Conservation (phyloP, 2,888 invertebrate genomes). For the Quadroppia sp. region DNA sequence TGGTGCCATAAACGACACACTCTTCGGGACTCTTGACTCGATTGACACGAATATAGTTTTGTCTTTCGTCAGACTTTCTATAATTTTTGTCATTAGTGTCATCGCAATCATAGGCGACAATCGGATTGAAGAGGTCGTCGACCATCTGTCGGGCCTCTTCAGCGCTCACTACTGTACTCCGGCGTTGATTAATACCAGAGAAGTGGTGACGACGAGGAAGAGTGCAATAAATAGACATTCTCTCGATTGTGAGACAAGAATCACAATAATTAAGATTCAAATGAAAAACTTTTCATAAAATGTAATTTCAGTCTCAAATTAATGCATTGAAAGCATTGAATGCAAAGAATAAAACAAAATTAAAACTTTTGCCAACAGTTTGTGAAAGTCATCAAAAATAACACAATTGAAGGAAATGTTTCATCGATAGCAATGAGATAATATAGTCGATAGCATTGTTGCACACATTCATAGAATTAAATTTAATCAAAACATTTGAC, state of each 20-base stretch:
- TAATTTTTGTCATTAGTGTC: slow-evolving; percentile 2
- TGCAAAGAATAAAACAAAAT: not conserved
- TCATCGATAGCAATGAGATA: too few species aligned
- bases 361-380: too few species aligned
- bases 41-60: not conserved
- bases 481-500: too few species aligned
- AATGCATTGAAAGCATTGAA: slow-evolving; percentile 8
- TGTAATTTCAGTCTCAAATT: too few species aligned
- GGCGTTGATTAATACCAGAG: slow-evolving; percentile 4
- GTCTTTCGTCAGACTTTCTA: not conserved
- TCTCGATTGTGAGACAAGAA: not conserved
- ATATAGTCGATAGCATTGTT: too few species aligned
- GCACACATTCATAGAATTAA: too few species aligned
- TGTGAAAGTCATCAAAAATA: too few species aligned
- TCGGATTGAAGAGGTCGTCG: slow-evolving; percentile 31
- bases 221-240: slow-evolving; percentile 31
- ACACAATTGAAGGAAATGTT: too few species aligned
- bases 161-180: slow-evolving; percentile 20
- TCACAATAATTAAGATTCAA: not conserved
- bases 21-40: not conserved
- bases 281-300: not conserved
- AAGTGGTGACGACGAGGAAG: slow-evolving; percentile 23
- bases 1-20: not conserved
- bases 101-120: slow-evolving; percentile 21
- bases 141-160: slow-evolving; percentile 20